Base-by-base conservation (phyloP, 1,140 invertebrate species). In the Monomorium pharaonis region DNA sequence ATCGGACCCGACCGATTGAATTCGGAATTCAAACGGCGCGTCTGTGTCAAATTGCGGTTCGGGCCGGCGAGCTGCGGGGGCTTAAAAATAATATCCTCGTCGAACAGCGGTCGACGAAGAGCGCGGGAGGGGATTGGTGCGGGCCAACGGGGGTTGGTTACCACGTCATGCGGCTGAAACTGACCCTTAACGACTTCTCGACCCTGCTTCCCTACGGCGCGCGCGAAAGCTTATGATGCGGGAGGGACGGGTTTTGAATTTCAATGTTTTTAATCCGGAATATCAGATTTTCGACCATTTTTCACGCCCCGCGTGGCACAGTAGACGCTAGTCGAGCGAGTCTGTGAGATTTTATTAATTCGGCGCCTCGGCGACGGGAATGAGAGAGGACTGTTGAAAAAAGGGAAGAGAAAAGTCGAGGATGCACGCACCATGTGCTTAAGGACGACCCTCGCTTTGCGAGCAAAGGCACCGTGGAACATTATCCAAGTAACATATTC, bases 221-320 rank as follows among this genome's bases (percentile, higher is more conserved):
- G 72, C 54, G 56, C 27, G 78, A 62, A 76, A 88, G 69, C 49
- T 83, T 83, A 63, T 42, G 24, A 74, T 81, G 76, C 74, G 84
- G 60, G 77, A 90, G 87, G 91, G 87, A 95, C 94, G 94, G 92
- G 94, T 95, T 95, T 95, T 95, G 95, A 95, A 95, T 95, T 95
- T 95, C 94, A 95, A 95, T 95, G 94, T 95, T 95, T 94, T 95
- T 95, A 95, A 95, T 95, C 94, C 94, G 92, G 93, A 94, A 95
- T 95, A 95, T 95, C 95, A 95, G 94, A 95, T 95, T 95, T 95
- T 95, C 92, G 85, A 88, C 93, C 92, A 95, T 95, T 95, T 95
- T 95, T 95, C 94, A 95, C 93, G 93, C 93, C 91, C 90, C 84
- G 12, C 84, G 56, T 69, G 69, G 76, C 74, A 65, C 54, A 70